Base-by-base conservation (phyloP, 1,140 invertebrate genomes). In the Bicyclus anynana region DNA sequence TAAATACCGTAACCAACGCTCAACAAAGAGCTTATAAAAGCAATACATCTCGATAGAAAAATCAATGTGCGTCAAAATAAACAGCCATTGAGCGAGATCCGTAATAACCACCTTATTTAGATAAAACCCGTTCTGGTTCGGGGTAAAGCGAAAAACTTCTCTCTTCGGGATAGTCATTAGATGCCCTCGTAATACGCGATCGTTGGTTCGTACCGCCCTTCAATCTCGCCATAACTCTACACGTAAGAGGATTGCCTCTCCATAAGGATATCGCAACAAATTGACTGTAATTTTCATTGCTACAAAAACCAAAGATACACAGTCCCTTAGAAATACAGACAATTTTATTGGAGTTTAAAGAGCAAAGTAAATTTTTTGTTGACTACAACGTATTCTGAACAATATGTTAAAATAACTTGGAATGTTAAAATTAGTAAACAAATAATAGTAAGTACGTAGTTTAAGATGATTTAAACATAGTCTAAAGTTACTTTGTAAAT, bases 251-350 rank as follows among this genome's bases (percentile, higher is more conserved):
- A 77, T 83, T 75, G 70, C 76, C 65, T 76, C 68, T 75, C 72
- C 69, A 84, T 87, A 84, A 82, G 81, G 80, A 82, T 87, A 80
- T 79, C 70, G 69, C 69, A 77, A 78, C 72, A 80, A 84, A 84
- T 84, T 82, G 74, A 73, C 72, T 74, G 72, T 77, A 84, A 87
- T 87, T 84, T 33, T 33, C 29, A 33, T 33, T 33, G 29, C 29
- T 33, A 33, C n/a, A 33, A 33, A 33, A 33, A 33, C 29, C 10
- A n/a, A 33, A 33, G 29, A 33, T 33, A 33, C 29, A 33, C 26
- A 27, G 4, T 33, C 2, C 29, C 29, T n/a, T 12, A 7, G 29
- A 33, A 33, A 33, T 33, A 3, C 29, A 33, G n/a, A 4, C 27
- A 2, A 29, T 29, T 7, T 5, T 29, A 7, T 10, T 5, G 27